Evolutionary conservation across 2,888 invertebrate genomes (phyloP).

Genomic region (Stenoptilia bipunctidactyla): DNA sequence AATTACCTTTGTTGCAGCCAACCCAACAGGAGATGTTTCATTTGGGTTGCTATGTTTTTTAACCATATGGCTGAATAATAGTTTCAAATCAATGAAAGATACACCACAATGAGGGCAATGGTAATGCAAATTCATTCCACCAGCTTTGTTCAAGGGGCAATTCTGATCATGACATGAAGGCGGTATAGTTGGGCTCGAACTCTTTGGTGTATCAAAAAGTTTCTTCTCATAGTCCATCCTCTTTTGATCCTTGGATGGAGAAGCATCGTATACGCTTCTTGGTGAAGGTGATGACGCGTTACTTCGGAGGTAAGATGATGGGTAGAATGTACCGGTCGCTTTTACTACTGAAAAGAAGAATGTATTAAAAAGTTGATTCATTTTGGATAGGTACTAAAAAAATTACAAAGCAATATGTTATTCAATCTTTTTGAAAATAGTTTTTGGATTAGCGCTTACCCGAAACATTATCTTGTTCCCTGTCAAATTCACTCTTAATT

Average conservation of each 20-base stretch:
- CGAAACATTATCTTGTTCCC: conserved; percentile 60
- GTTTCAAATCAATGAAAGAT: conserved; percentile 56
- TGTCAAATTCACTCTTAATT: conserved; percentile 62
- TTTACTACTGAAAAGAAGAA: conserved; percentile 82
- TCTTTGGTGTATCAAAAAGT: conserved; percentile 38
- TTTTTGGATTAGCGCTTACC: too few species aligned
- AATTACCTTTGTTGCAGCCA: conserved; percentile 63
- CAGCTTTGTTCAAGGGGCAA: conserved; percentile 55
- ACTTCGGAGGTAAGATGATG: conserved; percentile 76
- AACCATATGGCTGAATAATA: conserved; percentile 60
- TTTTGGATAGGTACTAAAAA: conserved; percentile 1
- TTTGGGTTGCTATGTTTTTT: conserved; percentile 57
- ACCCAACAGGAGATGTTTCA: conserved; percentile 50
- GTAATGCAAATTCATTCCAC: conserved; percentile 59
- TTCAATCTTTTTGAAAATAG: conserved; percentile 23
- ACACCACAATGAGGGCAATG: conserved; percentile 62
- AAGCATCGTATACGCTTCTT: conserved; percentile 66
- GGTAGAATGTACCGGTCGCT: conserved; percentile 93
- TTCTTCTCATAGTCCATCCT: conserved; percentile 56
- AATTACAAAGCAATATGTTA: conserved; percentile 12
- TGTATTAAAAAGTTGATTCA: neutral
- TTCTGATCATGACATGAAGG: conserved; percentile 73
- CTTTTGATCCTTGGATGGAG: conserved; percentile 64
- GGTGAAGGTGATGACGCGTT: conserved; percentile 66
- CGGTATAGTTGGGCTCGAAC: conserved; percentile 55